Base-by-base conservation (phyloP, 30 jellyfish, hydroid and myxozoan species). In the Phacellophora camtschatica region DNA sequence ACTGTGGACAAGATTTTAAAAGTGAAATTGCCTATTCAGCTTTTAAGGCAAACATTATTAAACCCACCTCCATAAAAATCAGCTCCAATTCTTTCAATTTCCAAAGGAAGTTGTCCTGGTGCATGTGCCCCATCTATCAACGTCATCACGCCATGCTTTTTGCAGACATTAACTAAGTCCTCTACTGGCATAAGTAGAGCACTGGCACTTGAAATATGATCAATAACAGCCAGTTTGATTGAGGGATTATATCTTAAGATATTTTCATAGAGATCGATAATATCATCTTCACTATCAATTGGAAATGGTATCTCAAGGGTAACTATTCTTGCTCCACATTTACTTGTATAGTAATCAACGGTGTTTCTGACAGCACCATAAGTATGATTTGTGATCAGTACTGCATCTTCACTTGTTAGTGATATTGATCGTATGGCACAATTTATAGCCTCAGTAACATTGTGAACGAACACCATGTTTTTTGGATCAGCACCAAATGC, bases 91-190 rank as follows among this genome's bases (percentile, higher is more conserved):
- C 71, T 83, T 66, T 87, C 90, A 27, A 94, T 67, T 13, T 94
- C 76, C 63, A 94, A 56, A 24, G 87, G 83, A 31, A 94, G 31
- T 67, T 94, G 99, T n/a, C 99, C 99, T 18, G 99, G 99, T 0
- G 96, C 97, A 87, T 94, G 99, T 10, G 99, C 99, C n/a, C 97
- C 99, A 82, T 94, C 99, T 29, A 87, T 77, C 33, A 94, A 55
- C 4, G 97, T 76, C 15, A 94, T 61, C 51, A 76, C 92, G 37
- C 72, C 88, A 67, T 65, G 82, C 55, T 87, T 80, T 35, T 78
- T 88, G 80, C 99, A 94, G 13, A 94, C 37, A 33, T 49, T 65
- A 19, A 69, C 94, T 43, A 94, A 64, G 9, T 82, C 74, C 27
- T 86, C 74, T 20, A 94, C 81, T 9, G 99, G 99, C 85, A 94